phyloP scores from a whole-genome alignment of 2,797 vertebrate genomes.

The Thaleichthys pacificus region DNA sequence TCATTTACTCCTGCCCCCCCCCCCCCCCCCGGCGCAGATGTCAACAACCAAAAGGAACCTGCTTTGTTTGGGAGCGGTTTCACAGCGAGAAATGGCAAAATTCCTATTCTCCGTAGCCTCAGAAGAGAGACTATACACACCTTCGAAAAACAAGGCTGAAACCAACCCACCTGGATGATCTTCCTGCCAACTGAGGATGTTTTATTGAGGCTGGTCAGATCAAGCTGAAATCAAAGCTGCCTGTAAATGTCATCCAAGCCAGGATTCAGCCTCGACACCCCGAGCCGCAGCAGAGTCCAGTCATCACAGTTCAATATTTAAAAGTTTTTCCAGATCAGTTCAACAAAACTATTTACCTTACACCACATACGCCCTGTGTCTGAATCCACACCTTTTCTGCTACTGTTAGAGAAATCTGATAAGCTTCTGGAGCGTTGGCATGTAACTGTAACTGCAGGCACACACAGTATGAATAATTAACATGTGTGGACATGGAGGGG shows the following conservation, averaged over 20 bases:
- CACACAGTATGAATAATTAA: slow-evolving; percentile 82
- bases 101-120: not conserved
- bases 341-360: not conserved
- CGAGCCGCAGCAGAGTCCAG: not conserved
- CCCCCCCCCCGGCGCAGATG: not conserved
- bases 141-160: not conserved
- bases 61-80: slow-evolving; percentile 28
- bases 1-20: slow-evolving; percentile 41
- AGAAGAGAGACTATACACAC: not conserved
- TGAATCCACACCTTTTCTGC: slow-evolving; percentile 70
- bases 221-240: slow-evolving; percentile 16
- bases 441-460: slow-evolving; percentile 82
- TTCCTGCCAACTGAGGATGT: slow-evolving; percentile 2
- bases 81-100: not conserved
- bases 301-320: not conserved
- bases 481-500: slow-evolving; percentile 75
- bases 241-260: not conserved
- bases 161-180: not conserved
- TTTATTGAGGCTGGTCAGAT: not conserved
- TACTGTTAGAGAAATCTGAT: slow-evolving; percentile 77
- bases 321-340: not conserved
- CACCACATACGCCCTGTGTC: slow-evolving; percentile 28
- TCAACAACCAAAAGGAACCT: slow-evolving; percentile 26
- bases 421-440: slow-evolving; percentile 71
- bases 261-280: not conserved